Conservation (phyloP, 2,888 invertebrate species). For the Rapana venosa region DNA sequence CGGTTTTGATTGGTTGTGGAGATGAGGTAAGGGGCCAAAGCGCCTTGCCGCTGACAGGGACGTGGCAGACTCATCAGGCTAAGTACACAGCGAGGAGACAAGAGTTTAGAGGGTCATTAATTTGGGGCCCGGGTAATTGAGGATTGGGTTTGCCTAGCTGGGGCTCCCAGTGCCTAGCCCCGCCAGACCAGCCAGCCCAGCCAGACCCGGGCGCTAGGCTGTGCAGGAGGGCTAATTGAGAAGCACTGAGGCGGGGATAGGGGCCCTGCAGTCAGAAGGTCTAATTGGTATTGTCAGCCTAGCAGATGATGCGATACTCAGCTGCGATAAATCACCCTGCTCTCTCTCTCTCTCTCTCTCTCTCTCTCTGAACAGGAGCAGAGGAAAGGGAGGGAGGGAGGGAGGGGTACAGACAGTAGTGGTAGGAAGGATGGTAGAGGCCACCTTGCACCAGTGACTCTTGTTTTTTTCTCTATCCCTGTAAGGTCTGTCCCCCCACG, state of each 20-base stretch:
- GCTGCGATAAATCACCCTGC: conserved; percentile 66
- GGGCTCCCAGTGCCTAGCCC: not conserved
- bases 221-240: conserved; percentile 45
- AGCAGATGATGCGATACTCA: conserved; percentile 61
- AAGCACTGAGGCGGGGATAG: conserved; percentile 41
- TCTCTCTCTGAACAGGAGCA: too few species aligned
- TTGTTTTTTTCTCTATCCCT: too few species aligned
- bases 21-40: conserved; percentile 20
- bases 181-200: not conserved
- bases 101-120: conserved; percentile 38
- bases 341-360: not conserved
- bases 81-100: conserved; percentile 43
- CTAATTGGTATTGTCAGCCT: conserved; percentile 52
- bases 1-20: conserved; percentile 18
- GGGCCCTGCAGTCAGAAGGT: conserved; percentile 41
- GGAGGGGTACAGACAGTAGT: too few species aligned
- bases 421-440: too few species aligned
- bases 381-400: too few species aligned
- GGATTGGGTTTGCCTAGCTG: conserved; percentile 32
- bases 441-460: too few species aligned
- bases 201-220: not conserved
- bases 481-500: too few species aligned
- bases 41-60: conserved; percentile 32
- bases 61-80: conserved; percentile 41
- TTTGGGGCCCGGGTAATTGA: conserved; percentile 39